Conservation (phyloP, 2,113 vertebrate genomes). For the Galemys pyrenaicus region DNA sequence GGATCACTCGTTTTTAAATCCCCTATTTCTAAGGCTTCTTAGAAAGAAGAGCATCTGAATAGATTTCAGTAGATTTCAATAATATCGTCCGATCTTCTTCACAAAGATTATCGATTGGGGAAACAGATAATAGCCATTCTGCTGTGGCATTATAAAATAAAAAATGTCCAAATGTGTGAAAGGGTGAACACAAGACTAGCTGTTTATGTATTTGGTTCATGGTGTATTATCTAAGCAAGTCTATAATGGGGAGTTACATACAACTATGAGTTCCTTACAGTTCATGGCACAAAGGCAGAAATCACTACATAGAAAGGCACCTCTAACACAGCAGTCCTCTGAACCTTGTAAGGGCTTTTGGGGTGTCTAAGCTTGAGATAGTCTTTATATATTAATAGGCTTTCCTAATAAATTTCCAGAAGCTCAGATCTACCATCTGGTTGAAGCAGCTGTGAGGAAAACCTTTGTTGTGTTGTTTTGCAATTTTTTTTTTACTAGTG, state of each 20-base stretch:
- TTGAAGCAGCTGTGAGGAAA: slow-evolving; percentile 78
- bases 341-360: background rate
- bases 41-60: background rate
- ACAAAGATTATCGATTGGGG: background rate
- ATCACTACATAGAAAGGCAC: background rate
- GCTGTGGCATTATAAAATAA: background rate
- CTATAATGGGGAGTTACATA: background rate
- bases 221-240: background rate
- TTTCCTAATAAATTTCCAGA: slow-evolving; percentile 76
- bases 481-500: slow-evolving; percentile 74
- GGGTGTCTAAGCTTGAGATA: slow-evolving; percentile 45
- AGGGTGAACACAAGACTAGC: background rate
- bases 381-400: slow-evolving; percentile 53
- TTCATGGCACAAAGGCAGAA: background rate
- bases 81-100: background rate
- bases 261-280: background rate
- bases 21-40: background rate
- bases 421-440: slow-evolving; percentile 78
- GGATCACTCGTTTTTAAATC: background rate
- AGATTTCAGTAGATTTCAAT: background rate
- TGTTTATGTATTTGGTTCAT: background rate
- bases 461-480: slow-evolving; percentile 77
- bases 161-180: background rate
- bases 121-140: background rate
- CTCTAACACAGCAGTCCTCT: background rate